Evolutionary conservation across 2,113 vertebrate genomes (phyloP).

Genomic region (Cyanoliseus patagonus): DNA sequence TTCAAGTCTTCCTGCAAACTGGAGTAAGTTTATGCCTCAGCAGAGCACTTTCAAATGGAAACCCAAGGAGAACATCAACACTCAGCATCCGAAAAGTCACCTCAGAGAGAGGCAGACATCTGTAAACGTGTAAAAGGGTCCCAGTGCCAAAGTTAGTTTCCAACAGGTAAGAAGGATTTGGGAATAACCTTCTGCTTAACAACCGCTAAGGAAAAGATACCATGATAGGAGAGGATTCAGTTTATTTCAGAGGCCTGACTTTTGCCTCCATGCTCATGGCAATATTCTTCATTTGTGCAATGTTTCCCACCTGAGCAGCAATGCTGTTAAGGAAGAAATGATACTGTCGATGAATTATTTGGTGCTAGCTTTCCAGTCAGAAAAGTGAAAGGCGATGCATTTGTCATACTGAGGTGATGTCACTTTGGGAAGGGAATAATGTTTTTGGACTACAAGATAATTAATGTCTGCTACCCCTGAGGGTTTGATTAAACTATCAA

Average conservation of each 20-base stretch:
- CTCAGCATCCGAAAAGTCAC: neutral
- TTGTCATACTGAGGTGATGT: slow-evolving; percentile 39
- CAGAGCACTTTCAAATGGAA: neutral
- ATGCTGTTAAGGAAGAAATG: neutral
- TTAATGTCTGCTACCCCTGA: slow-evolving; percentile 20
- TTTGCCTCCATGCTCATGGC: neutral
- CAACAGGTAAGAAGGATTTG: neutral
- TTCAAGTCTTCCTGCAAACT: neutral
- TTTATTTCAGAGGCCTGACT: neutral
- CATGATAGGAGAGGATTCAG: neutral
- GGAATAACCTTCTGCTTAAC: neutral
- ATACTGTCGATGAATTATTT: neutral
- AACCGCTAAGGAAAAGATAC: neutral
- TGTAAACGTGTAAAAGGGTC: neutral
- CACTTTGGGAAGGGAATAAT: slow-evolving; percentile 28
- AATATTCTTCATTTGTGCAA: neutral
- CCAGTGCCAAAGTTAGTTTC: neutral
- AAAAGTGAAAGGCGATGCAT: slow-evolving; percentile 19
- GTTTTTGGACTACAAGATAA: slow-evolving; percentile 15
- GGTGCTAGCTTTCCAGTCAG: neutral
- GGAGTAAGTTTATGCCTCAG: neutral
- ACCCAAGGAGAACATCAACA: neutral
- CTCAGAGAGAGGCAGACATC: neutral
- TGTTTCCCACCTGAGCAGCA: neutral
- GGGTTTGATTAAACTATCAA: slow-evolving; percentile 55